These are phyloP conservation scores for Lycocerus yunnanus DNA, from an alignment of 2,888 invertebrate species.

Conservation along the genomic window DNA sequence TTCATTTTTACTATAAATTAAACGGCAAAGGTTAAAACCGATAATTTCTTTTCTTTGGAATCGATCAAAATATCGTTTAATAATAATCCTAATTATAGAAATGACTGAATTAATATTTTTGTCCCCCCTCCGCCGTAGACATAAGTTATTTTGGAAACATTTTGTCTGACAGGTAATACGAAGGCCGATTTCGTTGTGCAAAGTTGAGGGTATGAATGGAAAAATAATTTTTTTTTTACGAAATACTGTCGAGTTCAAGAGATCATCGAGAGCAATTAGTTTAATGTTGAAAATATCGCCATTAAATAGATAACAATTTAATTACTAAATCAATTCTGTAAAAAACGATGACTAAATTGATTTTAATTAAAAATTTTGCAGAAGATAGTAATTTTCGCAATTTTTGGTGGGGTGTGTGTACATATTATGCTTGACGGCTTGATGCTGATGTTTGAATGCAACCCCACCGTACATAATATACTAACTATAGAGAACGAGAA, in stretches of 20 bases:
- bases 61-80: neutral
- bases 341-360: neutral
- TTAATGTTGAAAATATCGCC: slow-evolving; percentile 28
- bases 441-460: neutral
- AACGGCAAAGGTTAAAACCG: neutral
- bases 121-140: neutral
- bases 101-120: neutral
- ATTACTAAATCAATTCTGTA: neutral
- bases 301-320: slow-evolving; percentile 22
- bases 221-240: neutral
- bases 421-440: neutral
- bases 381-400: neutral
- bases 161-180: too few relatives aligned
- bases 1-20: neutral
- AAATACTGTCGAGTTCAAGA: slow-evolving; percentile 1
- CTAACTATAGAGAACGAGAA: neutral
- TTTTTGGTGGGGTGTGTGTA: neutral
- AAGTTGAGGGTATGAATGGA: too few relatives aligned
- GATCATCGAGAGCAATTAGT: slow-evolving; percentile 28
- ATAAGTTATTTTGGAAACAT: too few relatives aligned
- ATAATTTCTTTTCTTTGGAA: neutral
- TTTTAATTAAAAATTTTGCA: neutral
- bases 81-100: neutral
- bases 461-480: too few relatives aligned
- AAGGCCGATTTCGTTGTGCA: too few relatives aligned